phyloP scores from a whole-genome alignment of 2,888 invertebrate species.

The Tetragonisca angustula region DNA sequence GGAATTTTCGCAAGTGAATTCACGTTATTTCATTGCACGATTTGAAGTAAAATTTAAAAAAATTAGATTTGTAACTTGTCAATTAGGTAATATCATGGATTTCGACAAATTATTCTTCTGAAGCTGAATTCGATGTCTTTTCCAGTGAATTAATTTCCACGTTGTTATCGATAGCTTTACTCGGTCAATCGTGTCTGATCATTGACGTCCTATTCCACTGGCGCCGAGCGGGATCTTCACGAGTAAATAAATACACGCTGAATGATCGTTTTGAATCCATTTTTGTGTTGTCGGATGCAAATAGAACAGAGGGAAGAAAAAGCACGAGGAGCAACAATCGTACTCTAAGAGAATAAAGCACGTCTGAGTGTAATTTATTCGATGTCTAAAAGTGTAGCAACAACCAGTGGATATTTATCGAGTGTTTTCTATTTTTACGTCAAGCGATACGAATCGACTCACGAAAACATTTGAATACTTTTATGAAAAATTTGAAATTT shows the following conservation, averaged over 20 bases:
- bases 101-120: too few relatives aligned
- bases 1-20: too few relatives aligned
- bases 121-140: background rate
- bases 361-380: slow-evolving; percentile 7
- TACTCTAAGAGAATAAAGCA: background rate
- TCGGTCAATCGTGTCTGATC: slow-evolving; percentile 20
- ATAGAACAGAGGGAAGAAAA: background rate
- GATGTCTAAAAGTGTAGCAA: background rate
- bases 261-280: background rate
- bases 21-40: too few relatives aligned
- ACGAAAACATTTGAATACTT: background rate
- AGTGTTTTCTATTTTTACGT: slow-evolving; percentile 13
- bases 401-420: background rate
- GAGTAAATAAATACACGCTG: background rate
- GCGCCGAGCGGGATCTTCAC: background rate
- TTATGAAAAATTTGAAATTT: background rate
- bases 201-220: slow-evolving; percentile 27
- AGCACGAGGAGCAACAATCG: background rate
- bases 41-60: background rate
- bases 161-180: too few relatives aligned
- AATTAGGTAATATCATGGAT: background rate
- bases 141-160: background rate
- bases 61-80: background rate
- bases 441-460: background rate
- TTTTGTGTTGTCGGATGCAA: background rate